Evolutionary conservation across 1,140 invertebrate species (phyloP).

Genomic region (Manduca sexta): DNA sequence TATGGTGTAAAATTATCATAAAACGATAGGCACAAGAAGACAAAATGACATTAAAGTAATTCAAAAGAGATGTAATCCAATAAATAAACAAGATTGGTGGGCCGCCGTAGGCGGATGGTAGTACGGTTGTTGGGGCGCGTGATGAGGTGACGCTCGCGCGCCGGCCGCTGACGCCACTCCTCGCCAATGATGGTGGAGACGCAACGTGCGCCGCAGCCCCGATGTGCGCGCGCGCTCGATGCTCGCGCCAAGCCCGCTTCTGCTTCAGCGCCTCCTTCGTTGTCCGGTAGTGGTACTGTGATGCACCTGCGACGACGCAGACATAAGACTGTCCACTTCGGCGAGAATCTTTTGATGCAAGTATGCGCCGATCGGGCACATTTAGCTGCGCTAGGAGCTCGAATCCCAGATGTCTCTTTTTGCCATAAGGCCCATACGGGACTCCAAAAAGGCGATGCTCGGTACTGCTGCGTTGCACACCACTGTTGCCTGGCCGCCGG

Average conservation of each 20-base stretch:
- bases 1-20: no score
- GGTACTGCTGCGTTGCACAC: constrained; percentile 67
- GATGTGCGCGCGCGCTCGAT: constrained; percentile 62
- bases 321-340: constrained; percentile 84
- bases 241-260: constrained; percentile 56
- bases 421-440: constrained; percentile 67
- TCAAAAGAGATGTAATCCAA: background rate
- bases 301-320: constrained; percentile 76
- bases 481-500: constrained; percentile 67
- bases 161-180: constrained; percentile 66
- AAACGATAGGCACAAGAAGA: no score
- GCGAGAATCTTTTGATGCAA: constrained; percentile 79
- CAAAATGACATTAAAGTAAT: background rate
- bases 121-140: constrained; percentile 25
- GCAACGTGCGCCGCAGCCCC: constrained; percentile 66
- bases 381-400: constrained; percentile 61
- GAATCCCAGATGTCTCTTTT: constrained; percentile 67
- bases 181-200: constrained; percentile 72
- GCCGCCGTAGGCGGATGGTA: constrained; percentile 16
- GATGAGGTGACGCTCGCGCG: constrained; percentile 65
- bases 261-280: constrained; percentile 58
- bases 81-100: constrained; percentile 4
- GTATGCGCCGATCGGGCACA: constrained; percentile 77
- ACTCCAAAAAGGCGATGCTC: constrained; percentile 52
- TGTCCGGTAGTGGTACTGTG: constrained; percentile 66